phyloP scores from a whole-genome alignment of 2,797 vertebrate species.

The Eulemur rubriventer region DNA sequence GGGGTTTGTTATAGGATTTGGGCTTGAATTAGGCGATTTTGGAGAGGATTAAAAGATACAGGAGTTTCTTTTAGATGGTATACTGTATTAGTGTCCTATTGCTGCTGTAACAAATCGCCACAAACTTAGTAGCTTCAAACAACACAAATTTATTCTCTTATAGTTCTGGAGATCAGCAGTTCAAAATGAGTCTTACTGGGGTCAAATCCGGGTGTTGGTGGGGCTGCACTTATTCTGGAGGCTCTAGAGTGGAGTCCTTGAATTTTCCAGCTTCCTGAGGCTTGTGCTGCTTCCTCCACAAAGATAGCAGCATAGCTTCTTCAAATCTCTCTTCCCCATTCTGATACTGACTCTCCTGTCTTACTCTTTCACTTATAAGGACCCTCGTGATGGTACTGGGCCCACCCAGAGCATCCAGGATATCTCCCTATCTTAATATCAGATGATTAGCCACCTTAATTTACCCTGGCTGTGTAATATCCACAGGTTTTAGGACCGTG shows the following conservation, averaged over 20 bases:
- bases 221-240: neutral
- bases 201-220: neutral
- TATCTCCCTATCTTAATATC: neutral
- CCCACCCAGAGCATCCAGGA: neutral
- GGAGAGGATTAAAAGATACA: neutral
- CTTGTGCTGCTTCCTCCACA: neutral
- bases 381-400: neutral
- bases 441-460: neutral
- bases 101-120: neutral
- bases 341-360: neutral
- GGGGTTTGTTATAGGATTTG: neutral
- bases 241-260: neutral
- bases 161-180: neutral
- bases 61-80: neutral
- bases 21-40: neutral
- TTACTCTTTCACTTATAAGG: neutral
- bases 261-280: neutral
- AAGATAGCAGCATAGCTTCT: neutral
- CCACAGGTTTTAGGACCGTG: neutral
- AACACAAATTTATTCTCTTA: neutral
- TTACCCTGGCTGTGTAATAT: neutral
- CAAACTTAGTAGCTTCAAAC: neutral
- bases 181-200: neutral
- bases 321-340: neutral
- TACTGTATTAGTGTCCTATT: neutral